Evolutionary conservation across 2,113 vertebrate species (phyloP), one percentile per base, ranked within the genome.

Genomic region (Mustela nigripes): DNA sequence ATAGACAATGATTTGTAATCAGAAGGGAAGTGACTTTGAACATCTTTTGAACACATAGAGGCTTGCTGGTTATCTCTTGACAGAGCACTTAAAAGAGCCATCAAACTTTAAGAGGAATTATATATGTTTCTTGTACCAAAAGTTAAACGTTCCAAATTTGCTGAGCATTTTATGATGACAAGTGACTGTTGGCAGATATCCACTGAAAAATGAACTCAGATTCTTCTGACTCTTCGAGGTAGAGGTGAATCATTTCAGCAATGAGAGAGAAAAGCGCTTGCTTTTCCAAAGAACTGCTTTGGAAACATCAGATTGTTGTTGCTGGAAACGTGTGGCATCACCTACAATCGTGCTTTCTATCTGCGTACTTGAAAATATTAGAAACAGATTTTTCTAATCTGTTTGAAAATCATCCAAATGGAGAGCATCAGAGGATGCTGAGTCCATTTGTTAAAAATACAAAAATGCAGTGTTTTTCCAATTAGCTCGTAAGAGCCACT

Each of bases 391-490:
- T 89, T 92, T 53, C 45, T 56, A 92, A 86, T n/a, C 36, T 76
- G 10, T 84, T 90, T 71, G 50, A 84, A 96, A 94, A 81, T 71
- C 80, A 11, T 60, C 83, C 92, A 84, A 65, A 84, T 87, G 63
- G 92, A 95, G 89, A 56, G n/a, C 19, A 71, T 78, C 31, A 8
- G 65, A 53, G n/a, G 87, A 76, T 92, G 87, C 53, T 67, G 84
- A 94, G 71, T 60, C 36, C 74, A 42, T 90, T 95, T 93, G 56
- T 94, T 85, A 94, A 86, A 91, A 97, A 97, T 85, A 80, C 53
- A 71, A 86, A 89, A 96, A 76, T 2, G 7, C 62, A 76, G 24
- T 87, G 56, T 36, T 90, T 90, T 97, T 85, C 50, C 88, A 88
- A 84, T 97, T 84, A 94, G 69, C 50, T 92, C 80, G 21, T 91